Evolutionary conservation across 2,113 vertebrate species (phyloP), one percentile per base, ranked within the genome.

Genomic region (Lepus timidus): DNA sequence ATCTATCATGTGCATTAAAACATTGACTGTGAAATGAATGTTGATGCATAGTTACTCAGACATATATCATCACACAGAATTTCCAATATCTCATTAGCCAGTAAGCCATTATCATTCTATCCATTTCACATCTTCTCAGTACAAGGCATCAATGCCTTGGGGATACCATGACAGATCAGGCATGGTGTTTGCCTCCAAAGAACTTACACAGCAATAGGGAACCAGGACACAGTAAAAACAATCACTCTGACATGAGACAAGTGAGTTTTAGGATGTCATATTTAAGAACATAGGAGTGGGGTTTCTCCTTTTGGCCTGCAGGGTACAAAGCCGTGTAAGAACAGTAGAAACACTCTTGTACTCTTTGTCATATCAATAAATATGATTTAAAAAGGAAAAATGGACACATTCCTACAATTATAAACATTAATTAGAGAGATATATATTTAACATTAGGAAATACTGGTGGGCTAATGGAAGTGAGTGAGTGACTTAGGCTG

Each of bases 341-440:
- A 67, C 7, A 82, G 19, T 74, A 74, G 55, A 9, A 39, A 55
- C 73, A 44, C 25, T 73, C 55, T 74, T 82, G 20, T 87, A 51
- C 51, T 82, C 58, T 65, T 86, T 9, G n/a, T 65, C 44, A 65
- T 81, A 27, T 75, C 79, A 39, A 64, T n/a, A 88, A 78, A 58
- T 10, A 20, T 82, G 68, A 82, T 58, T 39, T 87, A 80, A 81
- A 88, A 44, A 55, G 65, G 11, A 33, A 44, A 82, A 55, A 83
- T 75, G 61, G 33, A 25, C 44, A 10, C 81, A 67, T 64, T 93
- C 81, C 81, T 93, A 93, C 84, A 88, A 87, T 73, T 19, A 64
- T 81, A 31, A 64, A 88, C 55, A 93, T n/a, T 79, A 75, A 44
- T 33, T 75, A 75, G 16, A 31, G 27, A 31, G 29, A 17, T 36